Percentiles rank a stretch among this genome's conserved stretches.
Conservation (phyloP, 1,140 invertebrate genomes). For the Ceratitis capitata region DNA sequence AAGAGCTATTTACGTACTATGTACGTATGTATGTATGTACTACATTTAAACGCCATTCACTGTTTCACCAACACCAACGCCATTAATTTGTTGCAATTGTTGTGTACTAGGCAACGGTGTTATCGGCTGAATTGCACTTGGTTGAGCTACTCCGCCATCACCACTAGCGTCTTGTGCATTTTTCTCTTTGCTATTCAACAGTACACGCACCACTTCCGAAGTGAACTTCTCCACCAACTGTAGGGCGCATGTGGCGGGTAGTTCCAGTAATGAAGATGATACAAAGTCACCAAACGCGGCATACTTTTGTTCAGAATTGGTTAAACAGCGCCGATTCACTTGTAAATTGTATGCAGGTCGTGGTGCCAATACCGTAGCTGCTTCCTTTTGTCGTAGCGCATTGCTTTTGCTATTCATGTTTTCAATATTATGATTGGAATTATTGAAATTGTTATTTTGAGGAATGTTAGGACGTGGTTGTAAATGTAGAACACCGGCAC, state of each 20-base stretch:
- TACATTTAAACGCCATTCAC: background rate
- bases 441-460: constrained; percentile 11
- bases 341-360: background rate
- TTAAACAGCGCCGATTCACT: constrained; percentile 26
- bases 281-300: constrained; percentile 62
- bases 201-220: constrained; percentile 55
- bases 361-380: background rate
- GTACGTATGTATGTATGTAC: background rate
- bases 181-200: constrained; percentile 24
- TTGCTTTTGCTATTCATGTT: constrained; percentile 19
- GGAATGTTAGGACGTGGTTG: background rate
- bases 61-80: background rate
- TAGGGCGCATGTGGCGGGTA: constrained; percentile 53
- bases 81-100: background rate
- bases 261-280: constrained; percentile 55
- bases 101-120: background rate
- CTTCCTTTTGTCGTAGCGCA: background rate
- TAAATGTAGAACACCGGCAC: background rate
- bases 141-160: background rate
- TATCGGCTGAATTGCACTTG: background rate
- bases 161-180: background rate
- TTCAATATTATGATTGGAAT: background rate
- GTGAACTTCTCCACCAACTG: constrained; percentile 61
- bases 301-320: constrained; percentile 50
- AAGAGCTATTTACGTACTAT: background rate